Percentiles rank a stretch among this genome's conserved stretches.
Conservation (phyloP, 2,113 vertebrate species). For the Himantopus leucocephalus region DNA sequence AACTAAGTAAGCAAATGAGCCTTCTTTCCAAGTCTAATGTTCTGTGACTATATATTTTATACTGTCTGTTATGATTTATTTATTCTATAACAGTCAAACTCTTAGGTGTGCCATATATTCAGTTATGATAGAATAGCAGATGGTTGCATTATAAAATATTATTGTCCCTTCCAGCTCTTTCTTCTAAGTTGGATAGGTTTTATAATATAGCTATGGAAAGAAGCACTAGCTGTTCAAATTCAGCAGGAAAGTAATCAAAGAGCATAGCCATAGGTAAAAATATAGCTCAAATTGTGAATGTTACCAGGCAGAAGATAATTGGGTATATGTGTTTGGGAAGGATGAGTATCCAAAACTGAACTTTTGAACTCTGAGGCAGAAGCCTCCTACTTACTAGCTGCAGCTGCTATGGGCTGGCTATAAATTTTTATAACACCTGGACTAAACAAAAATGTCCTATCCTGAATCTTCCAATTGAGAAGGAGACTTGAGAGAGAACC, state of each 20-base stretch:
- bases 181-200: background rate
- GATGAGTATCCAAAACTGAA: background rate
- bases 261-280: background rate
- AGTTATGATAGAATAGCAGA: background rate
- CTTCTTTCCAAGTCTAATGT: background rate
- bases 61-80: background rate
- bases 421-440: background rate
- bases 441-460: background rate
- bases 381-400: background rate
- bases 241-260: background rate
- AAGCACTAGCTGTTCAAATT: background rate
- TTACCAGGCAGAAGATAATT: background rate
- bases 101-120: background rate
- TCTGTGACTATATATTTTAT: background rate
- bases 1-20: background rate
- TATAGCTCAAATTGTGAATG: background rate
- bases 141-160: background rate
- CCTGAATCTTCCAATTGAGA: background rate
- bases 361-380: background rate
- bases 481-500: background rate
- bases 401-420: background rate
- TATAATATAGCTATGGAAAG: background rate
- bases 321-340: background rate
- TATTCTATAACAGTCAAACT: background rate
- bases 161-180: background rate